Percentiles rank a stretch among this genome's conserved stretches.
phyloP scores from a whole-genome alignment of 2,113 vertebrate genomes.

The Aramus guarauna region DNA sequence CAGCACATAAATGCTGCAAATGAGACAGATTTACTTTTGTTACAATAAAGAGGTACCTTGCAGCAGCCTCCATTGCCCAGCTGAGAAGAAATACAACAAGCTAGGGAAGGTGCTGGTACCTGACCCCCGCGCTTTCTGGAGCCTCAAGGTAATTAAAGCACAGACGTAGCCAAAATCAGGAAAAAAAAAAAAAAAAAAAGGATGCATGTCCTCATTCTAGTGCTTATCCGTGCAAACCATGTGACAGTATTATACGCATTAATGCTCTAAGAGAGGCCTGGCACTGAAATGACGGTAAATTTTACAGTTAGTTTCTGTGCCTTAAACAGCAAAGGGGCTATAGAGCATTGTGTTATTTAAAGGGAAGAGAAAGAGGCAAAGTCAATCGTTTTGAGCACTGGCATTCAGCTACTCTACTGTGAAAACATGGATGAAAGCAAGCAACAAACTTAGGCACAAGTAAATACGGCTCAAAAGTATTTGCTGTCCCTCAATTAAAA shows the following conservation, averaged over 20 bases:
- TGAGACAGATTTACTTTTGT: not conserved
- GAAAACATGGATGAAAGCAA: conserved; percentile 7
- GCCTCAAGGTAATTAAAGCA: not conserved
- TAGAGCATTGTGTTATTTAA: not conserved
- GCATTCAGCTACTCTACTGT: not conserved
- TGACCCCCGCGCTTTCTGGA: not conserved
- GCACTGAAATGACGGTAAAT: not conserved
- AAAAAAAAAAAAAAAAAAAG: not conserved
- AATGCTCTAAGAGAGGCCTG: not conserved
- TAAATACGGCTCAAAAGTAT: conserved; percentile 37
- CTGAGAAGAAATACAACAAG: not conserved
- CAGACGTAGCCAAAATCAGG: not conserved
- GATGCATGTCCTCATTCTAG: not conserved
- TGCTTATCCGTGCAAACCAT: not conserved
- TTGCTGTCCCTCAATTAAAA: not conserved
- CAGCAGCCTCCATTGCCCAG: not conserved
- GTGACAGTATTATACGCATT: not conserved
- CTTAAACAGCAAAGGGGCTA: not conserved
- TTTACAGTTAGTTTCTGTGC: not conserved
- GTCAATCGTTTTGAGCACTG: not conserved
- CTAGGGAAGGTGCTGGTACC: not conserved
- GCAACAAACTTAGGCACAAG: not conserved
- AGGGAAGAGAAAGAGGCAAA: not conserved
- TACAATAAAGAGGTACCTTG: not conserved
- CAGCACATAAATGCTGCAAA: not conserved